These are phyloP conservation scores for Coptodon rendalli DNA, from an alignment of 2,113 vertebrate species.

Conservation along the genomic window DNA sequence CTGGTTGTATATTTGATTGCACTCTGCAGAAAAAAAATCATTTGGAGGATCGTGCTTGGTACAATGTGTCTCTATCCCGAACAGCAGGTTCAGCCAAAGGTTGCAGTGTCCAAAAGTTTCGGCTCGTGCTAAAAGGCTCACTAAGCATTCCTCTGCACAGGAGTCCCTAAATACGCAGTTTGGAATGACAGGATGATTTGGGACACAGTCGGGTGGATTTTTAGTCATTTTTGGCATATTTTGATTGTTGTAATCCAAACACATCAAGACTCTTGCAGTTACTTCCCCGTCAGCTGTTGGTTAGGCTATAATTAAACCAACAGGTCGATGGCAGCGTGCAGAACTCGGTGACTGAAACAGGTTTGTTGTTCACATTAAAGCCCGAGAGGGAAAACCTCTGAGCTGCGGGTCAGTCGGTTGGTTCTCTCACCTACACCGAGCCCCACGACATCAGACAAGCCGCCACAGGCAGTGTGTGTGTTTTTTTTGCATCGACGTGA, in stretches of 20 bases:
- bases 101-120: background rate
- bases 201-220: background rate
- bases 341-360: background rate
- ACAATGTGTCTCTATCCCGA: background rate
- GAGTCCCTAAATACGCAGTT: background rate
- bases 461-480: accelerated
- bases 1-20: background rate
- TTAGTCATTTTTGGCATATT: background rate
- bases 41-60: accelerated
- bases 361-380: background rate
- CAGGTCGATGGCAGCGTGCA: background rate
- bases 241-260: background rate
- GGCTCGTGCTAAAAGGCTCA: accelerated
- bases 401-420: background rate
- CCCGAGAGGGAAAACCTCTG: background rate
- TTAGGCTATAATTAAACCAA: background rate
- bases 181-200: background rate
- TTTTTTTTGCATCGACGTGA: background rate
- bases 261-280: background rate
- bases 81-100: background rate
- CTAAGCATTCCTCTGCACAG: background rate
- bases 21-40: background rate
- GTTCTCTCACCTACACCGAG: background rate
- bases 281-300: background rate
- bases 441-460: background rate